Evolutionary conservation across 23 tunicate genomes (phyloP).

Genomic region (Oikopleura dioica): DNA sequence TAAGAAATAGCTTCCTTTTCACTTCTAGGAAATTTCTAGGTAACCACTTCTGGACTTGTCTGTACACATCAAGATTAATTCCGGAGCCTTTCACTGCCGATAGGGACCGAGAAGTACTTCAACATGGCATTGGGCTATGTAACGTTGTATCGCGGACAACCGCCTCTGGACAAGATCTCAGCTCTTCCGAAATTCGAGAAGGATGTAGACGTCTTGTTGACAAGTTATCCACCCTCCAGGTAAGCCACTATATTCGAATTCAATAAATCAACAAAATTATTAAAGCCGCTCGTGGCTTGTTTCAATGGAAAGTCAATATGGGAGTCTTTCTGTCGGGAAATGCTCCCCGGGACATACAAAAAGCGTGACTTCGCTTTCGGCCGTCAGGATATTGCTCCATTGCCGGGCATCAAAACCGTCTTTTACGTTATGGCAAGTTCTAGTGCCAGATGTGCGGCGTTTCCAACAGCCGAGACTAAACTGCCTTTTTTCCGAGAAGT

Average conservation of each 20-base stretch:
- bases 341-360: slow-evolving; percentile 1
- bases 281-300: not conserved
- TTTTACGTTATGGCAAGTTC: slow-evolving; percentile 67
- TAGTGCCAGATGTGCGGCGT: slow-evolving; percentile 74
- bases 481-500: too few relatives aligned
- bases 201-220: not conserved
- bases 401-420: slow-evolving; percentile 4
- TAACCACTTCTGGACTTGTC: slow-evolving; percentile 4
- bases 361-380: slow-evolving; percentile 4
- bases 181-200: not conserved
- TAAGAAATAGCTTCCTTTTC: too few relatives aligned
- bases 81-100: not conserved
- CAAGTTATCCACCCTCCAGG: not conserved
- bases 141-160: slow-evolving; percentile 7
- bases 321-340: slow-evolving; percentile 9
- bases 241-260: slow-evolving; percentile 1
- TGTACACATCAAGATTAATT: not conserved
- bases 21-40: too few relatives aligned
- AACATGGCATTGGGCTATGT: slow-evolving; percentile 1
- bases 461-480: slow-evolving; percentile 39
- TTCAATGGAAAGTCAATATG: slow-evolving; percentile 7
- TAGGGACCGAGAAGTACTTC: slow-evolving; percentile 4
- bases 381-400: not conserved
- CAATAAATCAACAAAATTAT: not conserved
- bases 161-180: not conserved